phyloP scores from a whole-genome alignment of 2,797 vertebrate species.

The Sebastolobus alascanus region DNA sequence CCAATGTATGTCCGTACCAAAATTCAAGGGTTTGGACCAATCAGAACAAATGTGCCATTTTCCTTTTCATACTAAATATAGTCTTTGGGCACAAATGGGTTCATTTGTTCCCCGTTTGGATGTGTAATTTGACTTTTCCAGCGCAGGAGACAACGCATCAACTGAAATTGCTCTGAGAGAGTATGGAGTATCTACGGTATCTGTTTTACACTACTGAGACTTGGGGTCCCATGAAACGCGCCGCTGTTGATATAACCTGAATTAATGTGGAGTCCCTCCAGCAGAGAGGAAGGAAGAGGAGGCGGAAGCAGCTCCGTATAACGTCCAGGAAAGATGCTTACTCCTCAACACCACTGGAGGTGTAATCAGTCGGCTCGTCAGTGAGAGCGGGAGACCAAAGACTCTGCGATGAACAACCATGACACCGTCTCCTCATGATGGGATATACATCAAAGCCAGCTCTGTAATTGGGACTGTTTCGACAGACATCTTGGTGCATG shows the following conservation, averaged over 20 bases:
- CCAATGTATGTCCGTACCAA: too few species aligned
- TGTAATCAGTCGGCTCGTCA: slow-evolving; percentile 35
- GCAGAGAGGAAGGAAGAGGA: slow-evolving; percentile 20
- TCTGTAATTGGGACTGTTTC: slow-evolving; percentile 51
- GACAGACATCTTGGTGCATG: slow-evolving; percentile 7
- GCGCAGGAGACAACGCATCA: background rate
- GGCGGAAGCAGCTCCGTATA: slow-evolving; percentile 1
- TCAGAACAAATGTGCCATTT: too few species aligned
- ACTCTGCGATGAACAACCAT: slow-evolving; percentile 28
- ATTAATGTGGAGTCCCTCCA: slow-evolving; percentile 45
- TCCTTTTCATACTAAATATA: too few species aligned
- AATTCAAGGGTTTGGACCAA: too few species aligned
- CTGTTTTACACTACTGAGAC: slow-evolving; percentile 45
- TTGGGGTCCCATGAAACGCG: slow-evolving; percentile 23
- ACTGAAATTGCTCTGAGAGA: background rate
- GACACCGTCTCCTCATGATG: slow-evolving; percentile 37
- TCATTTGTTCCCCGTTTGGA: background rate
- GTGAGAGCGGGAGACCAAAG: slow-evolving; percentile 40
- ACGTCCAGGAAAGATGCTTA: slow-evolving; percentile 44
- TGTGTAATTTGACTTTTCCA: background rate
- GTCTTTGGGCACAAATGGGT: too few species aligned
- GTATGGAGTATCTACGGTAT: background rate
- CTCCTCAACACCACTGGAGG: slow-evolving; percentile 45
- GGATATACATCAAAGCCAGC: slow-evolving; percentile 54
- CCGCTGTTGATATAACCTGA: slow-evolving; percentile 49